These are phyloP conservation scores for Centropus unirufus DNA, from an alignment of 2,113 vertebrate genomes.

Conservation along the genomic window DNA sequence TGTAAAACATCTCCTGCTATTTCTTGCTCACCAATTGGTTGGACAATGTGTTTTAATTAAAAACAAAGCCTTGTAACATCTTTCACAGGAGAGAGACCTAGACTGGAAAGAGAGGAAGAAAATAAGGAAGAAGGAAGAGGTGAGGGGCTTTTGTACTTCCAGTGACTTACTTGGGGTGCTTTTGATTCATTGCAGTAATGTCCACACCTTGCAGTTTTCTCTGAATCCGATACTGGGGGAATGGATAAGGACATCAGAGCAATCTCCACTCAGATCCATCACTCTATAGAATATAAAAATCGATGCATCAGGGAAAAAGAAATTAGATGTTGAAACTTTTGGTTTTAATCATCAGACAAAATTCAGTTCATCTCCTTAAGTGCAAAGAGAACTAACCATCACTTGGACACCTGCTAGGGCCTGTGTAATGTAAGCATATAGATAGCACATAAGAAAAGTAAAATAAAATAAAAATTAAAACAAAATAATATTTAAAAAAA, in stretches of 20 bases:
- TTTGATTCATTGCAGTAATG: not conserved
- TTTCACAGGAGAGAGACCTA: slow-evolving; percentile 18
- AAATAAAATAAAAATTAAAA: not conserved
- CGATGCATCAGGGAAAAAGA: slow-evolving; percentile 1
- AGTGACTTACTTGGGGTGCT: not conserved
- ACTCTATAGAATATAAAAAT: slow-evolving; percentile 32
- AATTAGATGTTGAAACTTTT: slow-evolving; percentile 4
- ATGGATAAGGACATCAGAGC: slow-evolving; percentile 1
- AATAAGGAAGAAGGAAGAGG: not conserved
- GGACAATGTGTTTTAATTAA: slow-evolving; percentile 78
- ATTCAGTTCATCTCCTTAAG: not conserved
- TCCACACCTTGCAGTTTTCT: slow-evolving; percentile 10
- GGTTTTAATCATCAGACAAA: not conserved
- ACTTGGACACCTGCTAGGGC: not conserved
- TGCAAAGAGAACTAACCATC: not conserved
- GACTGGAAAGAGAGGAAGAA: not conserved
- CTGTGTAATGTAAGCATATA: not conserved
- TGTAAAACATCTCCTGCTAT: slow-evolving; percentile 78
- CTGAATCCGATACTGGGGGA: not conserved
- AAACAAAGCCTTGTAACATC: slow-evolving; percentile 66
- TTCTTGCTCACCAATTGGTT: slow-evolving; percentile 75
- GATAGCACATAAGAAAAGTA: not conserved
- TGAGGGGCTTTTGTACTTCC: not conserved
- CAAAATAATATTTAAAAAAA: not conserved
- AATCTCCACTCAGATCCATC: not conserved